These are phyloP conservation scores for Sternarchorhynchus goeldii DNA, from an alignment of 2,797 vertebrate species.

Conservation along the genomic window DNA sequence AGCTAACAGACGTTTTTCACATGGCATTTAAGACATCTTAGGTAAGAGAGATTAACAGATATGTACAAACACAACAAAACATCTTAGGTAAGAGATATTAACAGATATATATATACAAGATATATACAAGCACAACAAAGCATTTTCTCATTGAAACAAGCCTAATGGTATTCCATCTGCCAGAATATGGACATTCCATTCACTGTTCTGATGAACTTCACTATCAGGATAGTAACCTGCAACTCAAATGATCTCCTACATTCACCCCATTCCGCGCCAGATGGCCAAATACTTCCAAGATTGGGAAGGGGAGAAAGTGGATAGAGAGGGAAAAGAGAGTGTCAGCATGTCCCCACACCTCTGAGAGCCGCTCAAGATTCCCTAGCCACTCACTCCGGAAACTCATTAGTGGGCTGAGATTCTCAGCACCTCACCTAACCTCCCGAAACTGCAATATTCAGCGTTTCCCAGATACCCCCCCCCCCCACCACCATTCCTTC, in stretches of 20 bases:
- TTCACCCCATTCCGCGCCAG: neutral
- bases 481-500: slow-evolving; percentile 23
- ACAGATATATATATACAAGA: neutral
- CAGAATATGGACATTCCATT: neutral
- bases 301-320: slow-evolving; percentile 42
- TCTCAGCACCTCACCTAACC: slow-evolving; percentile 55
- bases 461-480: slow-evolving; percentile 54
- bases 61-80: neutral
- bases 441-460: slow-evolving; percentile 58
- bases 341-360: slow-evolving; percentile 72
- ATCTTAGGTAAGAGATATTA: neutral
- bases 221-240: neutral
- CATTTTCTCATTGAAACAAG: neutral
- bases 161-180: neutral
- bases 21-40: neutral
- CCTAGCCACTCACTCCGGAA: slow-evolving; percentile 57
- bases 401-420: slow-evolving; percentile 70
- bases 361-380: slow-evolving; percentile 50
- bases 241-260: neutral
- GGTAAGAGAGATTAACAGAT: neutral
- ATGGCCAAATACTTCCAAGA: slow-evolving; percentile 12
- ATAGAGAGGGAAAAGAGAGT: slow-evolving; percentile 54
- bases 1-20: neutral
- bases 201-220: neutral
- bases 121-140: neutral